Evolutionary conservation across 2,797 vertebrate genomes (phyloP), one percentile per base, ranked within the genome.

Genomic region (Sebastes elongatus): DNA sequence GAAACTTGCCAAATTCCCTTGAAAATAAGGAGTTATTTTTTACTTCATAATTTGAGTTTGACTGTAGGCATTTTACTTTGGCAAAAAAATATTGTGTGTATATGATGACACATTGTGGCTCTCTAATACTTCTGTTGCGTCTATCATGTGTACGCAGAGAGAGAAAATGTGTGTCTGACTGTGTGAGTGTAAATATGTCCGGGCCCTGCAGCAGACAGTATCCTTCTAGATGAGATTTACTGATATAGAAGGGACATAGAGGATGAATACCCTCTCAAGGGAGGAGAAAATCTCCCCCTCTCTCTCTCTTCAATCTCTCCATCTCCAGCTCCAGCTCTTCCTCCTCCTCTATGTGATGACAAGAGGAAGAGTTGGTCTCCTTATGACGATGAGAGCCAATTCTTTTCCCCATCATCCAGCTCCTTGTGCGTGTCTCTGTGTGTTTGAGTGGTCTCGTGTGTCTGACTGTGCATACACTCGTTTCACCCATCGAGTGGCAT

Each of bases 221-320:
- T 77, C 81, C 73, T 76, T 75, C 64, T 59, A 20, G 65, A 72
- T 85, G 64, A 90, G 79, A 86, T 80, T 77, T 65, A 77, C 76
- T 74, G 87, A 89, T 84, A 81, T 3, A 57, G 68, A 70, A 76
- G 68, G 76, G 72, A 81, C 67, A 79, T 8, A 2, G 79, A 75
- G 62, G 62, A 67, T 82, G 78, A 85, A 83, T 67, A 60, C 72
- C 30, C 83, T 87, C 84, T 76, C 56, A 60, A 65, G 59, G 83
- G 63, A 87, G 25, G 61, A 74, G 72, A 56, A 49, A 65, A 69
- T 38, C 71, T 70, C 70, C 52, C 22, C 78, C 56, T 65, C 57
- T 61, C 56, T 61, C 56, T 59, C 62, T 61, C 65, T 74, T 61
- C 33, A 49, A 25, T 68, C 55, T 46, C 72, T 75, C 60, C 35